Evolutionary conservation across 2,888 invertebrate genomes (phyloP).

Genomic region (Mesorhabditis spiculigera): DNA sequence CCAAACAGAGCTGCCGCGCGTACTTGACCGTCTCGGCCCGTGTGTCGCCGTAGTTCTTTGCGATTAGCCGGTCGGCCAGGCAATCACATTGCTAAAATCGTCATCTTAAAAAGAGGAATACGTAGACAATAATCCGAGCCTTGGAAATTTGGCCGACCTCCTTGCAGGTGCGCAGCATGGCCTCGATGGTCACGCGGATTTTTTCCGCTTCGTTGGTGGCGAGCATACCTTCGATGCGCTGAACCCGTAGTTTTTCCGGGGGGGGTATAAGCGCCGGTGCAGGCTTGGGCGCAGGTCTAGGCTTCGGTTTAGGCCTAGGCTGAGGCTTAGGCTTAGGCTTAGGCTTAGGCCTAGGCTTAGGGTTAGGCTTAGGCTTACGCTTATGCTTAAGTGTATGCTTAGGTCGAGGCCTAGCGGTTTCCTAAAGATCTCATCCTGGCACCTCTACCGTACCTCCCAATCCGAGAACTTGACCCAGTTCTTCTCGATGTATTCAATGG

Average conservation of each 20-base stretch:
- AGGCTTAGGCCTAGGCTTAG: neutral
- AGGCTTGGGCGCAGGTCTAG: too few relatives aligned
- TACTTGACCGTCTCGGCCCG: neutral
- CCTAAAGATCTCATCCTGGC: neutral
- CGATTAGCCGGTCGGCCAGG: constrained; percentile 4
- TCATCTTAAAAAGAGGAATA: too few relatives aligned
- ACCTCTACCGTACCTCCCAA: neutral
- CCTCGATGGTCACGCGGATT: constrained; percentile 13
- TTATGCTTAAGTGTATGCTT: neutral
- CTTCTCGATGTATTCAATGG: neutral
- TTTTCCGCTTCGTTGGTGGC: constrained; percentile 9
- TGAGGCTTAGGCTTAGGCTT: neutral
- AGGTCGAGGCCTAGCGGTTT: neutral
- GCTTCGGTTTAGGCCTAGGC: neutral
- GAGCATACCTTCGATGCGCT: neutral
- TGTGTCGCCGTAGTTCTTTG: neutral
- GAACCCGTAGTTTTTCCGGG: neutral
- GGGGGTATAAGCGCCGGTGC: too few relatives aligned
- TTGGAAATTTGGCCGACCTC: neutral
- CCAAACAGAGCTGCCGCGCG: neutral
- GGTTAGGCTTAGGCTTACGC: neutral
- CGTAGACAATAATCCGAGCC: constrained; percentile 7
- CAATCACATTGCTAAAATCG: constrained; percentile 1
- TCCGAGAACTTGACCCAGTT: constrained; percentile 1
- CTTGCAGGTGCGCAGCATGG: constrained; percentile 7